Conservation (phyloP, 2,113 vertebrate species). For the Aphelocoma coerulescens region DNA sequence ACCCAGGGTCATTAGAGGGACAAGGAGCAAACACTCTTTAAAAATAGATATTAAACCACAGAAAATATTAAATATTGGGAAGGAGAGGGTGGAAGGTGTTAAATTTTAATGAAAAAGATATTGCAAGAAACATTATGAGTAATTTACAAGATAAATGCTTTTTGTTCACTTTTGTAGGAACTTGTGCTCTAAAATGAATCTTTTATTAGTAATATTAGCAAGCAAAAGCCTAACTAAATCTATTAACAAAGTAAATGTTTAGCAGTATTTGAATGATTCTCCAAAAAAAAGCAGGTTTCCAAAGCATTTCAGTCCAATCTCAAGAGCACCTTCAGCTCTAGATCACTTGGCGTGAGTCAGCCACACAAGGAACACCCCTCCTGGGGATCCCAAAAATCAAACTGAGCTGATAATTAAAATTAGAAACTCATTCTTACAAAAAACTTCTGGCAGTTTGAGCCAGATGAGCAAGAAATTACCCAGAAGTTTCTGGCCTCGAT, state of each 20-base stretch:
- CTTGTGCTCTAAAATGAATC: neutral
- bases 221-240: neutral
- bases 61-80: neutral
- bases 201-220: neutral
- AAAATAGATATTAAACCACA: neutral
- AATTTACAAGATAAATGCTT: neutral
- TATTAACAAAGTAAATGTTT: neutral
- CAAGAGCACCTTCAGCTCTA: neutral
- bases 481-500: neutral
- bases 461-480: neutral
- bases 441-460: neutral
- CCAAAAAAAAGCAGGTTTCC: neutral
- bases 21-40: neutral
- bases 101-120: neutral
- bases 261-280: neutral
- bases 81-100: neutral
- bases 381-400: neutral
- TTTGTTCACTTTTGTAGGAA: neutral
- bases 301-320: neutral
- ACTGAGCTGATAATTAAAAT: neutral
- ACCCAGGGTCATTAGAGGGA: neutral
- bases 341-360: neutral
- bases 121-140: neutral
- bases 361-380: neutral
- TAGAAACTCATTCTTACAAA: neutral